Base-by-base conservation (phyloP, 2,888 invertebrate genomes). In the Drosophila longiperda region DNA sequence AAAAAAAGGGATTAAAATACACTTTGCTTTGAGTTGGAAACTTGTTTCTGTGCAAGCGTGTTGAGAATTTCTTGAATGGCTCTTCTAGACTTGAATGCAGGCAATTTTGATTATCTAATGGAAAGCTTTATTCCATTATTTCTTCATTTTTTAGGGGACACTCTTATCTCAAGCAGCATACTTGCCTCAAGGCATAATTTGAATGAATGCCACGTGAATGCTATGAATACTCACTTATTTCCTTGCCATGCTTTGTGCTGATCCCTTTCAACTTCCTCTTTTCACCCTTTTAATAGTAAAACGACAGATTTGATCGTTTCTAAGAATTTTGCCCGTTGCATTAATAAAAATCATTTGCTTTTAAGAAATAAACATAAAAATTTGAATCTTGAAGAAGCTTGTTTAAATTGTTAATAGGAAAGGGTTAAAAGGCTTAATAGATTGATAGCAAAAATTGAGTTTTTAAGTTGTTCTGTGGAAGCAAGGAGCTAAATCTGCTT, bases 21-120 rank as follows among this genome's bases (percentile, higher is more conserved):
- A 60, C 64, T 87, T 83, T 87, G 82, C 84, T 80, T 82, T 59
- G 64, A 73, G 75, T 64, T 50, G 54, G 40, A 65, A 75, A 87
- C 87, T 70, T 79, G 85, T 83, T 83, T 65, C n/a, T 20, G 26
- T 49, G 59, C 36, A 1, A 48, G 3, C 34, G 34, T 53, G 65
- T 32, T 57, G 33, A 48, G 57, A 57, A 64, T 75, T 75, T 67
- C 80, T 70, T 78, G 70, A 78, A 78, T 78, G 79, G 57, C 55
- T 29, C n/a, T 34, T 38, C 17, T 36, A 12, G 38, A 65, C 29
- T 29, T 75, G 65, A 61, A 69, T 69, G 76, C 63, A 50, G 29
- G 49, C 74, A 29, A 72, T 73, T 48, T 52, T 64, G 57, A 63
- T 66, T 40, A 77, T 64, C 67, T 78, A 59, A 63, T 58, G 57